Percentiles rank a stretch among this genome's conserved stretches.
These are phyloP conservation scores for Cephus sareptanus DNA, from an alignment of 2,888 invertebrate genomes.

Conservation along the genomic window DNA sequence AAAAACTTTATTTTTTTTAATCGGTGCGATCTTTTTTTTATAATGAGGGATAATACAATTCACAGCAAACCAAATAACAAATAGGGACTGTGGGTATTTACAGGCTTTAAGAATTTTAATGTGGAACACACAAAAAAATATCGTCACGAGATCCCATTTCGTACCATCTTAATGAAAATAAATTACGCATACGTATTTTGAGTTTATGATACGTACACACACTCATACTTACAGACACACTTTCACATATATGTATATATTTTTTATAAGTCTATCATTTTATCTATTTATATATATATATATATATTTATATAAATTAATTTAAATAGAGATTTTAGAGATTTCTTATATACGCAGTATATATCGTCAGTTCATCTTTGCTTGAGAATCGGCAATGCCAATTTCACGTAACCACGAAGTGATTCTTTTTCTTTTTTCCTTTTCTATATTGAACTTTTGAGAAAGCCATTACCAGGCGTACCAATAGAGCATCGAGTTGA, in stretches of 20 bases:
- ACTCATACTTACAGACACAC: constrained; percentile 10
- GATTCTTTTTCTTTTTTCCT: not conserved
- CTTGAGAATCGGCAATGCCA: not conserved
- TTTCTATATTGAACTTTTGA: not conserved
- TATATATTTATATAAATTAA: constrained; percentile 29
- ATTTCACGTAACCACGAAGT: constrained; percentile 4
- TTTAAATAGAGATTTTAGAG: constrained; percentile 22
- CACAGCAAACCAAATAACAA: not conserved
- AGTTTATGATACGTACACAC: constrained; percentile 11
- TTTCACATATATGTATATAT: constrained; percentile 14
- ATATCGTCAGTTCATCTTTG: constrained; percentile 5
- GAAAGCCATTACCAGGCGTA: not conserved
- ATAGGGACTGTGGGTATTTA: constrained; percentile 10
- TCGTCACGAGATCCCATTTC: constrained; percentile 20
- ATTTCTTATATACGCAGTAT: not conserved
- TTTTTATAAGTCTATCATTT: constrained; percentile 3
- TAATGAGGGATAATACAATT: not conserved
- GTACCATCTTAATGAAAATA: constrained; percentile 19
- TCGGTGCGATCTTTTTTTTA: constrained; percentile 14
- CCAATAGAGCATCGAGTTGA: not conserved
- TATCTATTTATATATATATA: constrained; percentile 18
- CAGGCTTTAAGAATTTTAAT: constrained; percentile 16
- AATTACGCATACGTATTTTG: constrained; percentile 24
- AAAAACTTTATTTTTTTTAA: not conserved
- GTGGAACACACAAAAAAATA: constrained; percentile 15